Evolutionary conservation across 2,888 invertebrate species (phyloP).

Genomic region (Neoaliturus tenellus): DNA sequence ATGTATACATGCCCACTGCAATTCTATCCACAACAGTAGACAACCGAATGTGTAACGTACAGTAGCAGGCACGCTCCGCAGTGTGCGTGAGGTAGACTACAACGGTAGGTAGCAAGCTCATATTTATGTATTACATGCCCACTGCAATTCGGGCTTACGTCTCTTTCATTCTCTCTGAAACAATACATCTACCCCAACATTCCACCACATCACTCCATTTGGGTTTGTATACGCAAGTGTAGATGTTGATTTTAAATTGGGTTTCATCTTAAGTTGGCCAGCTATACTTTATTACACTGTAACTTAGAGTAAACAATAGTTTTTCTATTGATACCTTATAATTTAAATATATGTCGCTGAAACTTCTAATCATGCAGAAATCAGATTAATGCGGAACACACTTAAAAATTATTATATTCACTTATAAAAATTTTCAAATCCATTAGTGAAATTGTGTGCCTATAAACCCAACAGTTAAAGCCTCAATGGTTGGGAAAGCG

Average conservation of each 20-base stretch:
- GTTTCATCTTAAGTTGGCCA: too few relatives aligned
- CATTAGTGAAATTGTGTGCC: too few relatives aligned
- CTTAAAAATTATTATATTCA: too few relatives aligned
- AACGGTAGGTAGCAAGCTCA: constrained; percentile 10
- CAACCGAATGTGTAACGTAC: background rate
- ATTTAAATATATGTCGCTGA: too few relatives aligned
- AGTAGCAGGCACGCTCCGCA: background rate
- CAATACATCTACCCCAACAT: constrained; percentile 1
- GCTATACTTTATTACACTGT: too few relatives aligned
- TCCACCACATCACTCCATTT: constrained; percentile 12
- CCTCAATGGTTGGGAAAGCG: too few relatives aligned
- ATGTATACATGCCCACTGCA: background rate
- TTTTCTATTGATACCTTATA: too few relatives aligned
- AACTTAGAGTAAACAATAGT: too few relatives aligned
- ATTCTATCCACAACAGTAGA: background rate
- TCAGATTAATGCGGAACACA: too few relatives aligned
- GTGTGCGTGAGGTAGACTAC: background rate
- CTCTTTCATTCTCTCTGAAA: constrained; percentile 19
- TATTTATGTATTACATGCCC: constrained; percentile 35
- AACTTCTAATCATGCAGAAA: too few relatives aligned
- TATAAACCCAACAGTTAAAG: too few relatives aligned
- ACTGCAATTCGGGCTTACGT: constrained; percentile 20
- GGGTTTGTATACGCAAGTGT: background rate
- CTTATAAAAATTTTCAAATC: too few relatives aligned
- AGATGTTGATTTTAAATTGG: background rate